Base-by-base conservation (phyloP, 2,797 vertebrate genomes). In the Pangasius djambal region DNA sequence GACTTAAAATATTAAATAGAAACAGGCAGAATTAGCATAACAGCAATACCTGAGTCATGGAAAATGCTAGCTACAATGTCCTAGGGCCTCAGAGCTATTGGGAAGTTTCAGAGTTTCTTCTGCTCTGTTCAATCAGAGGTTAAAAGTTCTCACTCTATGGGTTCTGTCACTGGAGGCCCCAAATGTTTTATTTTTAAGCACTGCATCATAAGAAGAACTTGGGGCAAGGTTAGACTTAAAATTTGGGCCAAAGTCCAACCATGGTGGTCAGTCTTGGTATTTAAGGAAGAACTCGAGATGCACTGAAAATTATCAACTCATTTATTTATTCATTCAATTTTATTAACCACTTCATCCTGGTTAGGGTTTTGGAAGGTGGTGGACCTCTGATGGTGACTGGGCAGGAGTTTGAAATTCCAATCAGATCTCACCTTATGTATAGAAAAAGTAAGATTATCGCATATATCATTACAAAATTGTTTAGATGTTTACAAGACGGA, bases 1-100 rank as follows among this genome's bases (percentile, higher is more conserved):
- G 37, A 85, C 63, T 86, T 63, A 70, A 74, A 87, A 87, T 86
- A 83, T 86, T 86, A 78, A 91, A 86, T 37, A 25, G 20, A 50
- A n/a, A 72, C n/a, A 61, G 50, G 25, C 20, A 20, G 44, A 77
- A 82, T 83, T 83, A 83, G 59, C 79, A 83, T 83, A 83, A 61
- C 10, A 15, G 57, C 59, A 83, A 44, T 88, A 37, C 83, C n/a
- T 50, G 75, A 44, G 37, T 63, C 25, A 63, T 37, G 55, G 28
- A 48, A 44, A 50, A 65, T 15, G 13, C 22, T n/a, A 48, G 40
- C 37, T n/a, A 18, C 1, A 6, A 63, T 63, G 25, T 83, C 37
- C 50, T 44, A n/a, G 59, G 63, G 81, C 22, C 59, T 40, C 59
- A 28, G 13, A 8, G 34, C 34, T 63, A 4, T 57, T 5, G 16